Evolutionary conservation across 2,797 vertebrate species (phyloP), one percentile per base, ranked within the genome.

Genomic region (Coranthus polyacanthus): DNA sequence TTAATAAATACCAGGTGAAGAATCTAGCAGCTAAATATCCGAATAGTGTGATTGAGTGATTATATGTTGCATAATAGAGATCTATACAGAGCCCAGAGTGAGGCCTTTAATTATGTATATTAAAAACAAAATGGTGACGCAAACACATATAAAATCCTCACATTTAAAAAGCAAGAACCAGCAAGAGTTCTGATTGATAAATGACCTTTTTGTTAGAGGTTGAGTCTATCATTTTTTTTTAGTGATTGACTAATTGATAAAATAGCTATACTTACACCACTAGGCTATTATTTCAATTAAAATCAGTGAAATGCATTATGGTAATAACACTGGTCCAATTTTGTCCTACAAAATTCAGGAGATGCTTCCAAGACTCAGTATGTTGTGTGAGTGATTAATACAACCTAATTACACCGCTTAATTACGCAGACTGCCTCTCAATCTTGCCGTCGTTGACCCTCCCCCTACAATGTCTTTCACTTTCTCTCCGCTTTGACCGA

Each of bases 391-490:
- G 42, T 86, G 68, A 85, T 82, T 75, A 74, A 77, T 76, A 53
- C 26, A 80, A 60, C 55, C 77, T 83, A 81, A 89, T 87, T 81
- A 82, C 37, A 44, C 44, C 11, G 53, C 43, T 60, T 83, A 76
- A 87, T 86, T 84, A 84, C 54, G 11, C 55, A 65, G 51, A 54
- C 72, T 41, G 60, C 42, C 49, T 79, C 52, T 75, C 62, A 59
- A 17, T 79, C 59, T 67, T 45, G 21, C 47, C 5, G 41, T 59
- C 54, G 61, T 54, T 79, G 68, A 78, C 72, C 62, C 52, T 10
- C 26, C 47, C 16, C 60, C 47, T 16, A 17, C 41, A 20, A n/a
- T 0, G 16, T 59, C 29, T 61, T 36, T 58, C 37, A 50, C 55
- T 73, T 54, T 67, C 20, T 18, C 62, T 71, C 32, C 26, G 54